A percentile compares a stretch with the other conserved stretches of the same genome.
These are phyloP conservation scores for Cheilosia pagana DNA, from an alignment of 2,888 invertebrate genomes.

Conservation along the genomic window DNA sequence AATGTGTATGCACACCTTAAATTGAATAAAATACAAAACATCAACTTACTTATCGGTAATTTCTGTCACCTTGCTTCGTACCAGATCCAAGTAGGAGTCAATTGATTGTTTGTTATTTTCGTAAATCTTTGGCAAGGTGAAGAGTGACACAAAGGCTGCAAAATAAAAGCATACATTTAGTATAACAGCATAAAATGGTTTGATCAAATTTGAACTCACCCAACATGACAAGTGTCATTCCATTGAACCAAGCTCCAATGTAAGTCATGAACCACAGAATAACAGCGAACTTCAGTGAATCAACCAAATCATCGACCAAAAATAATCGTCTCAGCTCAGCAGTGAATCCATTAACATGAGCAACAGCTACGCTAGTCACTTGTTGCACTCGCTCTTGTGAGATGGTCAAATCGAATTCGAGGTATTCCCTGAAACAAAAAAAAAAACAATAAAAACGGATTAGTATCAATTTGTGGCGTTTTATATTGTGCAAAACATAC, in stretches of 20 bases:
- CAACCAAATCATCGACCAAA: conserved; percentile 98
- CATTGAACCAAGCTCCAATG: conserved; percentile 99
- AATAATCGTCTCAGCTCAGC: conserved; percentile 95
- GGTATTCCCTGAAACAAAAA: conserved; percentile 87
- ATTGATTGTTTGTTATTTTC: conserved; percentile 97
- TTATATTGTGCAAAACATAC: conserved; percentile 84
- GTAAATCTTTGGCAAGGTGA: conserved; percentile 98
- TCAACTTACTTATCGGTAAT: conserved; percentile 92
- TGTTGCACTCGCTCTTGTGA: conserved; percentile 96
- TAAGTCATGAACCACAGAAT: conserved; percentile 98
- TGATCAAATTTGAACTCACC: conserved; percentile 84
- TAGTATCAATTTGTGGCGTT: neutral
- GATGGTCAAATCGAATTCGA: conserved; percentile 94
- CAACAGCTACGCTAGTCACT: conserved; percentile 93
- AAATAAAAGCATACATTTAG: conserved; percentile 78
- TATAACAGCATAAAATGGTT: conserved; percentile 36
- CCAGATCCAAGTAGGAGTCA: conserved; percentile 94
- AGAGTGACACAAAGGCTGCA: conserved; percentile 94
- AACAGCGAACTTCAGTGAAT: conserved; percentile 97
- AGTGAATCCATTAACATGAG: conserved; percentile 92
- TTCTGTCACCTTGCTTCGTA: conserved; percentile 93
- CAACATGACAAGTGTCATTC: conserved; percentile 98
- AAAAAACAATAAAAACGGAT: conserved; percentile 75
- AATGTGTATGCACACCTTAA: neutral
- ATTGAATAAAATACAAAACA: neutral